A percentile compares a stretch with the other conserved stretches of the same genome.
Evolutionary conservation across 30 jellyfish, hydroid and myxozoan species (phyloP).

Genomic region (Mastigias papua): DNA sequence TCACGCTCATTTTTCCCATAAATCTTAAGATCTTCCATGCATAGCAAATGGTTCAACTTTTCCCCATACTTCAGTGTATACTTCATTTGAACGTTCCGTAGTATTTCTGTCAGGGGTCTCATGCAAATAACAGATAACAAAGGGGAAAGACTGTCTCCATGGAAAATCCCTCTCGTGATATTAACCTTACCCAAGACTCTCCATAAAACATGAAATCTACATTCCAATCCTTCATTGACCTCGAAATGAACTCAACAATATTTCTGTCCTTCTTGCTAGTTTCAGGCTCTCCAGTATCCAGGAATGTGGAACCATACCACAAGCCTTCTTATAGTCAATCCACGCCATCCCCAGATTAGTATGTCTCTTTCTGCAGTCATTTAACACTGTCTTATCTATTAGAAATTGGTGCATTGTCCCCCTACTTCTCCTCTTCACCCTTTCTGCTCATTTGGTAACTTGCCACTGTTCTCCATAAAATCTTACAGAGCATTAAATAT

Average conservation of each 20-base stretch:
- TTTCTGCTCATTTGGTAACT: no score
- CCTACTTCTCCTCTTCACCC: no score
- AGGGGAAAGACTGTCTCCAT: constrained; percentile 53
- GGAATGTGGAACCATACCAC: neutral
- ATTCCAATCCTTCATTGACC: constrained; percentile 29
- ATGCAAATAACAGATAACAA: constrained; percentile 45
- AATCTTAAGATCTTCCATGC: constrained; percentile 18
- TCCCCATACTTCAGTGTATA: constrained; percentile 47
- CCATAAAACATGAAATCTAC: constrained; percentile 14
- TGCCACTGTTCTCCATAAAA: no score
- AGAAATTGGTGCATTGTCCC: neutral
- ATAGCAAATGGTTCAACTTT: constrained; percentile 44
- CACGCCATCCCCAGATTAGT: neutral
- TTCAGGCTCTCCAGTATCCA: neutral
- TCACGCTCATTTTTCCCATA: constrained; percentile 10
- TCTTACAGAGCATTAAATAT: no score
- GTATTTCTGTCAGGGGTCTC: constrained; percentile 22
- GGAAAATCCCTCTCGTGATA: constrained; percentile 41
- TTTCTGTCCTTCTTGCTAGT: constrained; percentile 2
- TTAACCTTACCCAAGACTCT: constrained; percentile 19
- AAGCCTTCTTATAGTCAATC: neutral
- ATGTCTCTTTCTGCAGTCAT: neutral
- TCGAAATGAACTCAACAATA: neutral
- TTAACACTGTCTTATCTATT: neutral
- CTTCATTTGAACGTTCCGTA: constrained; percentile 26